Percentiles rank a stretch among this genome's conserved stretches.
Evolutionary conservation across 1,140 invertebrate species (phyloP).

Genomic region (Drosophila truncata): DNA sequence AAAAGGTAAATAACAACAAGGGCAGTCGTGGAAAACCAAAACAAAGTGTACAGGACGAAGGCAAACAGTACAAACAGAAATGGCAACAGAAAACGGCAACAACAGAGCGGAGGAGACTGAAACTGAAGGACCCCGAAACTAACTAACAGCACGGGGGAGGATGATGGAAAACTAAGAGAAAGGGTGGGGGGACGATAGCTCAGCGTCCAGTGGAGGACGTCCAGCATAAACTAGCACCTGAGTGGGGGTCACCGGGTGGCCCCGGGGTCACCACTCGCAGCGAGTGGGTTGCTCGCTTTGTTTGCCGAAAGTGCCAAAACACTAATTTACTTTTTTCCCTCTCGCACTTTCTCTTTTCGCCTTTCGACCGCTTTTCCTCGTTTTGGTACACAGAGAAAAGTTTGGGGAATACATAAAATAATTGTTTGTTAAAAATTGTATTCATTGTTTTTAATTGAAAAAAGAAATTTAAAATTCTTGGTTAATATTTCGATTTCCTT

Average conservation of each 20-base stretch:
- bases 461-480: too few species aligned
- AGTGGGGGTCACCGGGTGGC: constrained; percentile 54
- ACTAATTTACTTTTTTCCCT: constrained; percentile 80
- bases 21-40: constrained; percentile 46
- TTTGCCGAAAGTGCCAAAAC: constrained; percentile 84
- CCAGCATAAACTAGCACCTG: constrained; percentile 76
- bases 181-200: constrained; percentile 57
- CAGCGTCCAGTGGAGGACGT: constrained; percentile 52
- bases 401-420: not conserved
- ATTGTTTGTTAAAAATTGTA: too few species aligned
- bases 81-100: constrained; percentile 25
- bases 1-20: constrained; percentile 79
- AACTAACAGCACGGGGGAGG: constrained; percentile 62
- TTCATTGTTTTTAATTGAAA: too few species aligned
- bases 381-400: constrained; percentile 10
- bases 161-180: constrained; percentile 2
- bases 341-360: constrained; percentile 33
- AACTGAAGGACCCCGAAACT: constrained; percentile 76
- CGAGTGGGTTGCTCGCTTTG: constrained; percentile 53
- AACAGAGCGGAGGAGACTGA: constrained; percentile 32
- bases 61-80: constrained; percentile 48
- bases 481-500: too few species aligned
- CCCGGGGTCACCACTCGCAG: constrained; percentile 25
- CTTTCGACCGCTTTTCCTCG: constrained; percentile 14
- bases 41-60: constrained; percentile 53